A percentile compares a stretch with the other conserved stretches of the same genome.
Evolutionary conservation across 2,113 vertebrate genomes (phyloP).

Genomic region (Tonatia bakeri): DNA sequence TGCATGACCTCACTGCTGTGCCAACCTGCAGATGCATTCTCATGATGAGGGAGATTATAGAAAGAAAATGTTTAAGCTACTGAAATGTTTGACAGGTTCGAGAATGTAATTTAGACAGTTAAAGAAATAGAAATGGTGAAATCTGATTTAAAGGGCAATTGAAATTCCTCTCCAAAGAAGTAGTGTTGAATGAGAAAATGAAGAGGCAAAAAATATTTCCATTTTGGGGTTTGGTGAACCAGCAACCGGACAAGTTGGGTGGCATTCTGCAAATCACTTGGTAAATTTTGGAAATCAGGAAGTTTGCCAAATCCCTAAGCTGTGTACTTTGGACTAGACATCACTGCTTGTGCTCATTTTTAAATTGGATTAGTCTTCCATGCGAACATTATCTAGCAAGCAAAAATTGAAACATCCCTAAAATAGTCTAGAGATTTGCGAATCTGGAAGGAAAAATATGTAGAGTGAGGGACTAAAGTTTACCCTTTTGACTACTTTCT

Average conservation of each 20-base stretch:
- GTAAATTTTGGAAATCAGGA: neutral
- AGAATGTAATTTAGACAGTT: neutral
- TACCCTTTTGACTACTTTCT: neutral
- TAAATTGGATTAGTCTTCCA: neutral
- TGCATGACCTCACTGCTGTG: neutral
- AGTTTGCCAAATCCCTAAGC: neutral
- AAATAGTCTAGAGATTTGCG: neutral
- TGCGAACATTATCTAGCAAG: neutral
- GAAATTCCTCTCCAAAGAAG: neutral
- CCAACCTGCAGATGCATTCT: neutral
- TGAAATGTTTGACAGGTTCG: neutral
- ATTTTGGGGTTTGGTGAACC: neutral
- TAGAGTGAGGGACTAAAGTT: neutral
- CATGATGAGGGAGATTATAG: neutral
- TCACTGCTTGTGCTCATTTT: neutral
- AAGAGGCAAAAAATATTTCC: conserved; percentile 23
- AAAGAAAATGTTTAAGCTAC: neutral
- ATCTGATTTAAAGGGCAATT: neutral
- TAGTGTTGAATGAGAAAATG: neutral
- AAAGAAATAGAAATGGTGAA: neutral
- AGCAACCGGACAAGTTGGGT: neutral
- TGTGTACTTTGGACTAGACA: neutral
- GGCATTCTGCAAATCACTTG: neutral
- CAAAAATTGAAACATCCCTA: neutral
- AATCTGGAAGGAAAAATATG: neutral